Evolutionary conservation across 1,140 invertebrate species (phyloP), one percentile per base, ranked within the genome.

Genomic region (Capitella teleta): DNA sequence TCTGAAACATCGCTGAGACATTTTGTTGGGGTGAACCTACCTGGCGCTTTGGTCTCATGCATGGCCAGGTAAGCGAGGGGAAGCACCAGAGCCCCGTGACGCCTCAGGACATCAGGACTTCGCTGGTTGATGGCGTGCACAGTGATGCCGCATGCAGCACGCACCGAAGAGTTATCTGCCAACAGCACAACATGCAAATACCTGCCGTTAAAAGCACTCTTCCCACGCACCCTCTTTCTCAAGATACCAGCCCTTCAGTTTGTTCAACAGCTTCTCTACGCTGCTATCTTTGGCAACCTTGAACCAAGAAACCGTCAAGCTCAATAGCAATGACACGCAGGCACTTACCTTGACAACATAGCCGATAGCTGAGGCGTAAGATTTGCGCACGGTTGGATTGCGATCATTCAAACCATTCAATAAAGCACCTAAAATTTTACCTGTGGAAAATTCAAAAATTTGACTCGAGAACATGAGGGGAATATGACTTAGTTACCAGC

Each of bases 1-100:
- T 21, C 14, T 40, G 38, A n/a, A 12, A 16, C 16, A 40, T 24
- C 38, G 25, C 21, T 10, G 14, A 21, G 25, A 40, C 38, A 40
- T 40, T 12, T 3, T 32, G 55, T 47, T 48, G 10, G 30, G 30
- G 32, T 12, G 14, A n/a, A n/a, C 51, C 14, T 26, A 76, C 76
- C 78, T 45, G 78, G 19, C 16, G 19, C 25, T 4, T 18, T 18
- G 10, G 4, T 18, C 75, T 80, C 82, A 63, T 92, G 88, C 83
- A 88, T 91, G 16, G 86, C 89, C 56, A 91, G 80, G 64, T 93
- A 93, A 8, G 84, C 80, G 21, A 92, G 73, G 6, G 89, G 87
- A 57, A 92, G 75, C 25, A 88, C 75, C 28, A 82, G 72, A 21
- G 80, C 77, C n/a, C 83, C 80, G 63, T 88, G 83, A 54, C 83